Evolutionary conservation across 2,113 vertebrate species (phyloP).

Genomic region (Thinocorus orbignyianus): DNA sequence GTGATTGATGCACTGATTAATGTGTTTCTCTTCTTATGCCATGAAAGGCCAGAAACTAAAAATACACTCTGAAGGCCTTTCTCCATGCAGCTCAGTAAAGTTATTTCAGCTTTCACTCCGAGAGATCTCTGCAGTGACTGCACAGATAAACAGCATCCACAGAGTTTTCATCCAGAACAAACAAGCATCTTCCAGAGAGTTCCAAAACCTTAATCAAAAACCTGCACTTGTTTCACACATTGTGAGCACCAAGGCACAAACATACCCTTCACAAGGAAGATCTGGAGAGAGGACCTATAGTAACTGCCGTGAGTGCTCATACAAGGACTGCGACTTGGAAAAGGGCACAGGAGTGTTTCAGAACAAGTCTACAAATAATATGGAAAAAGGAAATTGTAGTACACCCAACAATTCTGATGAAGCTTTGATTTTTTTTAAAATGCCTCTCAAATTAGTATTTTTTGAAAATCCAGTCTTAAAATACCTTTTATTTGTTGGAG

Average conservation of each 20-base stretch:
- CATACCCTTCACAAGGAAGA: background rate
- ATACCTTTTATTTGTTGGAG: accelerated
- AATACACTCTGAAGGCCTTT: background rate
- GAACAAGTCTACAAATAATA: background rate
- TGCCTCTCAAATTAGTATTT: background rate
- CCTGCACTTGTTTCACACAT: background rate
- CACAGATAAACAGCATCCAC: background rate
- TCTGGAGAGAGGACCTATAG: background rate
- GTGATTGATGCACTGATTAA: slow-evolving; percentile 1
- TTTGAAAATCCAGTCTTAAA: background rate
- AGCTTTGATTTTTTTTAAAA: background rate
- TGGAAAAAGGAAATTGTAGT: background rate
- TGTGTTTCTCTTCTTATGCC: background rate
- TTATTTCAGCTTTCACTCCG: background rate
- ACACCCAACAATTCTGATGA: background rate
- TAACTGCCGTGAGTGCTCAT: background rate
- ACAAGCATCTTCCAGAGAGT: background rate
- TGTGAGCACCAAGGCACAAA: background rate
- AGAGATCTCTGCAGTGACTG: background rate
- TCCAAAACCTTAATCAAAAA: background rate
- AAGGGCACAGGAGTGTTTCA: background rate
- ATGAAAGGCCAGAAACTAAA: background rate
- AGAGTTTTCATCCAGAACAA: background rate
- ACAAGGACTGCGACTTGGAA: background rate
- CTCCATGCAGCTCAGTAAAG: background rate